These are phyloP conservation scores for Drosophila varians DNA, from an alignment of 1,140 invertebrate species.

Conservation along the genomic window DNA sequence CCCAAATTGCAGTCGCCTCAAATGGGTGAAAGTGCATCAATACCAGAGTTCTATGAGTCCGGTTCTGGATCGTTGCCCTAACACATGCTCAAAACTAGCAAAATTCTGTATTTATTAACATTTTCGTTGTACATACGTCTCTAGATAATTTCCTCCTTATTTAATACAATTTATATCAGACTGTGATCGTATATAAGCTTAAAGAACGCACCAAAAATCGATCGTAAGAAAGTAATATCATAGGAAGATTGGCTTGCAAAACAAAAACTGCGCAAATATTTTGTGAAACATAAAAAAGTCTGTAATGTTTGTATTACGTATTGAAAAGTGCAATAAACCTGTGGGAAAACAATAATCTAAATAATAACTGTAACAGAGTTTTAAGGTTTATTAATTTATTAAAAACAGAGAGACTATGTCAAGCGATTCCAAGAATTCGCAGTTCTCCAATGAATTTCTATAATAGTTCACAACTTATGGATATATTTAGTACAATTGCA, in stretches of 20 bases:
- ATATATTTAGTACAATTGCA: constrained; percentile 1
- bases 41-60: constrained; percentile 52
- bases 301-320: background rate
- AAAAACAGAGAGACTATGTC: background rate
- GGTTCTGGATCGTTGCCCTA: constrained; percentile 60
- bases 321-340: background rate
- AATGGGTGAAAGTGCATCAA: constrained; percentile 14
- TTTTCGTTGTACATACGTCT: constrained; percentile 16
- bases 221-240: constrained; percentile 1
- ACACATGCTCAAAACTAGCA: constrained; percentile 29
- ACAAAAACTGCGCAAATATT: background rate
- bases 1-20: constrained; percentile 49
- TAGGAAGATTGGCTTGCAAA: background rate
- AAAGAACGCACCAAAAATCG: constrained; percentile 49
- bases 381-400: background rate
- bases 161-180: constrained; percentile 24
- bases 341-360: background rate
- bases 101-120: constrained; percentile 34
- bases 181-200: constrained; percentile 69
- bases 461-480: background rate
- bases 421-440: too few relatives aligned
- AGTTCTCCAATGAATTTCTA: background rate
- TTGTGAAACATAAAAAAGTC: background rate
- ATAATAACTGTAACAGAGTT: too few relatives aligned
- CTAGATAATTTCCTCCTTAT: constrained; percentile 25